These are phyloP conservation scores for Patella caerulea DNA, from an alignment of 2,888 invertebrate genomes.

Conservation along the genomic window DNA sequence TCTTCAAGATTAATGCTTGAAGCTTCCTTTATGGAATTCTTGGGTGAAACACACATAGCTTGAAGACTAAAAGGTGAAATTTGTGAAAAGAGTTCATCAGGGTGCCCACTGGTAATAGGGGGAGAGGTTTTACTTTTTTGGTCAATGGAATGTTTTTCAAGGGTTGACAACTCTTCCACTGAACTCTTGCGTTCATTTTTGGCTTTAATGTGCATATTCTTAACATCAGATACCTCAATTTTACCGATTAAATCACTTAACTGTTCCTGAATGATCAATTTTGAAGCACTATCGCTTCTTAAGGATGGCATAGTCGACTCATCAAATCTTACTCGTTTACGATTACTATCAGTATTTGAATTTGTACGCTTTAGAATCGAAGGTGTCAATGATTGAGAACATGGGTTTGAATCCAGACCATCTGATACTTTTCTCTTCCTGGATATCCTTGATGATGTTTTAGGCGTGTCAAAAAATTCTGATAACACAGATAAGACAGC, in stretches of 20 bases:
- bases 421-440: not conserved
- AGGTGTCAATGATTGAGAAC: not conserved
- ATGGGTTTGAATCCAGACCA: not conserved
- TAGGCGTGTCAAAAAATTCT: not conserved
- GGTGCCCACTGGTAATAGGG: not conserved
- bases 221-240: not conserved
- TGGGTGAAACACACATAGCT: conserved; percentile 45
- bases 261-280: not conserved
- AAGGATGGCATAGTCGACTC: not conserved
- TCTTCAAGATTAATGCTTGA: not conserved
- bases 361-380: not conserved
- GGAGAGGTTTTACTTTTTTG: not conserved
- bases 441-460: not conserved
- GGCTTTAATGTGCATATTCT: not conserved
- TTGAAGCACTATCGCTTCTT: not conserved
- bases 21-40: not conserved
- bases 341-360: not conserved
- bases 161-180: not conserved
- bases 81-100: conserved; percentile 50
- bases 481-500: not conserved
- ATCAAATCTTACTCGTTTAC: conserved; percentile 1
- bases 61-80: conserved; percentile 43
- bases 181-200: not conserved
- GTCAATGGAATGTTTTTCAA: not conserved
- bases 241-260: not conserved